Evolutionary conservation across 1,140 invertebrate species (phyloP).

Genomic region (Neuroterus valhalla): DNA sequence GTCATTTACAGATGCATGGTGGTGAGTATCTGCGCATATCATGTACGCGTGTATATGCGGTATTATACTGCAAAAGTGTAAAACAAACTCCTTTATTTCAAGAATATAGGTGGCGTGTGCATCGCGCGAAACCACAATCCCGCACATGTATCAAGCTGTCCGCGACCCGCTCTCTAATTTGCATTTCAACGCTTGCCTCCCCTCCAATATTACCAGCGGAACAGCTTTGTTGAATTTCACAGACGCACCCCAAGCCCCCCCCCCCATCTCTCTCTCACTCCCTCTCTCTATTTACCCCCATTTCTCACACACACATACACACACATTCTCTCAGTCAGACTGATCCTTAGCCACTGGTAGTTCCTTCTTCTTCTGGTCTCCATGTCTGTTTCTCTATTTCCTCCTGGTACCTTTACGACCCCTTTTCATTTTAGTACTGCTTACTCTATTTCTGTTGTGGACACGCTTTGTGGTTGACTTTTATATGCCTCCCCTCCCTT

Average conservation of each 20-base stretch:
- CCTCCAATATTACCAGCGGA: constrained; percentile 69
- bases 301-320: background rate
- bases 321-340: too few relatives aligned
- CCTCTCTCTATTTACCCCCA: background rate
- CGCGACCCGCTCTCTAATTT: constrained; percentile 73
- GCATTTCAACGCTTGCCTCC: constrained; percentile 74
- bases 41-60: background rate
- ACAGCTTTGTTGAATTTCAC: constrained; percentile 63
- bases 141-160: constrained; percentile 74
- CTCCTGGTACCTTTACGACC: constrained; percentile 39
- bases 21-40: constrained; percentile 9
- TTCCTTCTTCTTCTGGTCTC: too few relatives aligned
- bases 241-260: constrained; percentile 59
- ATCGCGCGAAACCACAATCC: constrained; percentile 72
- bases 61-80: constrained; percentile 64
- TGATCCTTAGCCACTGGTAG: too few relatives aligned
- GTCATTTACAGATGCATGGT: constrained; percentile 42
- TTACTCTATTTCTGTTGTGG: too few relatives aligned
- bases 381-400: constrained; percentile 44
- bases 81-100: constrained; percentile 70
- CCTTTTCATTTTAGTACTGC: too few relatives aligned
- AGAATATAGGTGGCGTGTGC: constrained; percentile 67
- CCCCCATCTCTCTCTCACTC: constrained; percentile 8
- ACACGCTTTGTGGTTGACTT: too few relatives aligned
- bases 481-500: too few relatives aligned